These are phyloP conservation scores for Drosophila cracens DNA, from an alignment of 2,888 invertebrate genomes.

Conservation along the genomic window DNA sequence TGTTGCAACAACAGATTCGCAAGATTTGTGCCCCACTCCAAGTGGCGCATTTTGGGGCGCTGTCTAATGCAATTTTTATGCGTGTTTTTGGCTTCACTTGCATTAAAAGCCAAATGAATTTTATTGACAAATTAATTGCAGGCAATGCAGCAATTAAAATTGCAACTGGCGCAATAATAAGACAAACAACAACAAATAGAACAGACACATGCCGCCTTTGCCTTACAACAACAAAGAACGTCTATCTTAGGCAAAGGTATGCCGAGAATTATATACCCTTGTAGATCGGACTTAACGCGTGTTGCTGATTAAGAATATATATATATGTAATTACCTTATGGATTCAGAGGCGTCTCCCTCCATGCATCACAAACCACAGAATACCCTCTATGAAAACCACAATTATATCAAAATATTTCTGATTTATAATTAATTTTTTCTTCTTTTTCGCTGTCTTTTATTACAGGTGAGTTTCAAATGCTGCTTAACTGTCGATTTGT, in stretches of 20 bases:
- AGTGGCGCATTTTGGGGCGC: constrained; percentile 9
- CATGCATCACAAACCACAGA: neutral
- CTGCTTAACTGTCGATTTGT: constrained; percentile 16
- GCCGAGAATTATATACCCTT: too few species aligned
- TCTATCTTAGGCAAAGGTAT: neutral
- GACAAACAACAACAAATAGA: neutral
- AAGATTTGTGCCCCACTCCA: neutral
- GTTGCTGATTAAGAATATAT: neutral
- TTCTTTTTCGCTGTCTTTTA: constrained; percentile 6
- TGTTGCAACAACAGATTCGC: neutral
- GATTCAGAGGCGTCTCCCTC: neutral
- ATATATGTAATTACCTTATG: neutral
- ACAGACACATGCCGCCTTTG: constrained; percentile 1
- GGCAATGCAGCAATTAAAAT: constrained; percentile 78
- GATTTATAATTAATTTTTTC: constrained; percentile 11
- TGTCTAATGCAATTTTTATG: constrained; percentile 57
- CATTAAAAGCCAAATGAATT: constrained; percentile 82
- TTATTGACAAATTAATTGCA: constrained; percentile 84
- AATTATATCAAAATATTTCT: neutral
- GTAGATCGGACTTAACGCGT: neutral
- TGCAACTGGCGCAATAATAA: constrained; percentile 42
- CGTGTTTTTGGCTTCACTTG: constrained; percentile 43
- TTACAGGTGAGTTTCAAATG: constrained; percentile 45
- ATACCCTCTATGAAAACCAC: neutral
- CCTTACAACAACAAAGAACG: neutral